These are phyloP conservation scores for Plumapathes pennacea DNA, from an alignment of 92 coral and sea anemone genomes.

Conservation along the genomic window DNA sequence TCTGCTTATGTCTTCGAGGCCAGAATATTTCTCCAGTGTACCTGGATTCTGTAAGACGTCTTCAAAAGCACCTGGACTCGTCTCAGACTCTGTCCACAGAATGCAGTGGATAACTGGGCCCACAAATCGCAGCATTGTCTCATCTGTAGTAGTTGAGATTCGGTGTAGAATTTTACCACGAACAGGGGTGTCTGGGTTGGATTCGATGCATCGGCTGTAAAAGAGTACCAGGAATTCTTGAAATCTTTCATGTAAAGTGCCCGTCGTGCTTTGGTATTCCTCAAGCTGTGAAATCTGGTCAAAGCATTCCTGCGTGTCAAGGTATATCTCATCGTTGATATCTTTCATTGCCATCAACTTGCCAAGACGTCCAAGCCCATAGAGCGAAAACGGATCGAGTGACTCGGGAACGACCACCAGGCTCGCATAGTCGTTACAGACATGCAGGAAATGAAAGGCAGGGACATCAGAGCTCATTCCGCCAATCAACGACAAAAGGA, in stretches of 20 bases:
- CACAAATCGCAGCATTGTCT: constrained; percentile 48
- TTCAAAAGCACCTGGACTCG: constrained; percentile 29
- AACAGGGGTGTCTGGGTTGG: constrained; percentile 68
- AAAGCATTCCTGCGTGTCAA: constrained; percentile 57
- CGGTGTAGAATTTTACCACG: constrained; percentile 44
- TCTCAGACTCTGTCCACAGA: constrained; percentile 37
- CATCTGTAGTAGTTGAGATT: constrained; percentile 49
- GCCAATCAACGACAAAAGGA: constrained; percentile 52
- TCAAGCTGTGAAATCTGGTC: constrained; percentile 26
- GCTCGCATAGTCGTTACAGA: constrained; percentile 67
- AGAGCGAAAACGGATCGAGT: constrained; percentile 37
- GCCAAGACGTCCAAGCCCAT: constrained; percentile 41
- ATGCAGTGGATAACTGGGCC: constrained; percentile 63
- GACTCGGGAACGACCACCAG: constrained; percentile 40
- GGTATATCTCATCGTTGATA: constrained; percentile 39
- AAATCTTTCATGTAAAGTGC: constrained; percentile 20
- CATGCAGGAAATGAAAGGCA: constrained; percentile 51
- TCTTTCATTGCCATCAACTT: constrained; percentile 23
- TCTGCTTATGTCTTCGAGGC: constrained; percentile 31
- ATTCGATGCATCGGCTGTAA: constrained; percentile 77
- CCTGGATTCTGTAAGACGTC: constrained; percentile 14
- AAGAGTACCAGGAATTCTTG: constrained; percentile 59
- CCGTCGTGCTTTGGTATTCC: constrained; percentile 3
- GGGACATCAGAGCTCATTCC: constrained; percentile 44
- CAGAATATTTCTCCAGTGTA: constrained; percentile 13